Evolutionary conservation across 1,140 invertebrate genomes (phyloP).

Genomic region (Asbolus verrucosus): DNA sequence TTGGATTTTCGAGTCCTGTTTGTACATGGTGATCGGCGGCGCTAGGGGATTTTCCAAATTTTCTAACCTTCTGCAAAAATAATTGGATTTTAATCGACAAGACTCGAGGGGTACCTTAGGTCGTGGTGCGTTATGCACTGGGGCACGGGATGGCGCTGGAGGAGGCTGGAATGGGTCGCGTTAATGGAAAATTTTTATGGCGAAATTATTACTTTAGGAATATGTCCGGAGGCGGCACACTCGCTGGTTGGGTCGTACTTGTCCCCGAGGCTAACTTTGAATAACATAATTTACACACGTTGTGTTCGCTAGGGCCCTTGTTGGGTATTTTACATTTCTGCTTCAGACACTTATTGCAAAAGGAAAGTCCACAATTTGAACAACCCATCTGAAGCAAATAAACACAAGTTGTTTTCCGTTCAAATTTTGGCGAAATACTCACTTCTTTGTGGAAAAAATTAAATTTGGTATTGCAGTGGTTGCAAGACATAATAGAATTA

Average conservation of each 20-base stretch:
- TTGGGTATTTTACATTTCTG: conserved; percentile 62
- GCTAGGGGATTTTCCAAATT: conserved; percentile 65
- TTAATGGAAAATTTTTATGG: background rate
- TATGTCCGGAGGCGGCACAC: conserved; percentile 66
- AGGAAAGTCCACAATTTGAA: conserved; percentile 73
- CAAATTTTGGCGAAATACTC: conserved; percentile 44
- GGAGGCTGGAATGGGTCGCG: background rate
- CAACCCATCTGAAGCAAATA: conserved; percentile 69
- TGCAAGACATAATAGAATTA: conserved; percentile 65
- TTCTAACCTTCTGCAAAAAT: conserved; percentile 61
- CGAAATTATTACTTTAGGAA: conserved; percentile 66
- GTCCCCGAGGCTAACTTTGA: conserved; percentile 53
- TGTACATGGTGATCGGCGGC: conserved; percentile 68
- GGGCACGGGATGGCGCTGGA: background rate
- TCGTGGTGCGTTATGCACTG: background rate
- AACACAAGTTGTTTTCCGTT: conserved; percentile 22
- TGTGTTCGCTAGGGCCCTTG: conserved; percentile 64
- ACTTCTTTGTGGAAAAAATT: conserved; percentile 69
- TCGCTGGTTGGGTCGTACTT: conserved; percentile 45
- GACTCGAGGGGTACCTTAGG: conserved; percentile 11
- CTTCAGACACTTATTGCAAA: conserved; percentile 73
- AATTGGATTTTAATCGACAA: background rate
- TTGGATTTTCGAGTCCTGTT: conserved; percentile 63
- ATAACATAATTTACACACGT: conserved; percentile 66
- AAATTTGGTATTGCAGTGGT: conserved; percentile 67